Evolutionary conservation across 2,888 invertebrate genomes (phyloP).

Genomic region (Salpingus planirostris): DNA sequence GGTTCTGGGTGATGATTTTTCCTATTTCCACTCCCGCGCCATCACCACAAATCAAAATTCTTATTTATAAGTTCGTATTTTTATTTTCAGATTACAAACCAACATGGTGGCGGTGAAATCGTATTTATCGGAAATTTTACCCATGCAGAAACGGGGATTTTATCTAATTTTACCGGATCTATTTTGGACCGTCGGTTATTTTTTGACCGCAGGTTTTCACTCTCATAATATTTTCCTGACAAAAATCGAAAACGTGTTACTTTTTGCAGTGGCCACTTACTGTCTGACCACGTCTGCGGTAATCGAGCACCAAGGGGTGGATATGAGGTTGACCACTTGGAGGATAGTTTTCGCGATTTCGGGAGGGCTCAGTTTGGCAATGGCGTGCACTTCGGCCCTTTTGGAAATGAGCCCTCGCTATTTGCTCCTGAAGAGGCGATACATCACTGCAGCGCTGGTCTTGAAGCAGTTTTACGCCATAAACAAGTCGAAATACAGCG

Average conservation of each 20-base stretch:
- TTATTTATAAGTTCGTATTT: background rate
- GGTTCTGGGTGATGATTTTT: constrained; percentile 37
- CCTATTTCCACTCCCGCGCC: too few species aligned
- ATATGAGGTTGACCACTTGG: constrained; percentile 39
- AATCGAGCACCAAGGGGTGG: constrained; percentile 17
- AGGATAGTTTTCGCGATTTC: constrained; percentile 38
- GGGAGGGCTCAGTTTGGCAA: constrained; percentile 35
- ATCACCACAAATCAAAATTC: constrained; percentile 1
- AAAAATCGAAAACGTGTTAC: too few species aligned
- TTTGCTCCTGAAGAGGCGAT: constrained; percentile 34
- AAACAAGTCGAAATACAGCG: constrained; percentile 41
- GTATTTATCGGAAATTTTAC: constrained; percentile 39
- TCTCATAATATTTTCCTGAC: too few species aligned
- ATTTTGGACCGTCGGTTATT: constrained; percentile 36
- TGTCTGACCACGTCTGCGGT: constrained; percentile 14
- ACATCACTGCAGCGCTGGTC: constrained; percentile 33
- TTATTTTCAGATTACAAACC: constrained; percentile 33
- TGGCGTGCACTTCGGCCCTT: constrained; percentile 38
- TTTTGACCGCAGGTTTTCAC: too few species aligned
- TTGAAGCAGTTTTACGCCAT: constrained; percentile 43
- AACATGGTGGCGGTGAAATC: constrained; percentile 34
- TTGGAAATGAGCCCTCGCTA: constrained; percentile 41
- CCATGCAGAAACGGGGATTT: constrained; percentile 34
- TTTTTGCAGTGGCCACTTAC: constrained; percentile 17
- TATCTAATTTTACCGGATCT: constrained; percentile 36